Evolutionary conservation across 2,888 invertebrate genomes (phyloP).

Genomic region (Sceliomorpha sp.): DNA sequence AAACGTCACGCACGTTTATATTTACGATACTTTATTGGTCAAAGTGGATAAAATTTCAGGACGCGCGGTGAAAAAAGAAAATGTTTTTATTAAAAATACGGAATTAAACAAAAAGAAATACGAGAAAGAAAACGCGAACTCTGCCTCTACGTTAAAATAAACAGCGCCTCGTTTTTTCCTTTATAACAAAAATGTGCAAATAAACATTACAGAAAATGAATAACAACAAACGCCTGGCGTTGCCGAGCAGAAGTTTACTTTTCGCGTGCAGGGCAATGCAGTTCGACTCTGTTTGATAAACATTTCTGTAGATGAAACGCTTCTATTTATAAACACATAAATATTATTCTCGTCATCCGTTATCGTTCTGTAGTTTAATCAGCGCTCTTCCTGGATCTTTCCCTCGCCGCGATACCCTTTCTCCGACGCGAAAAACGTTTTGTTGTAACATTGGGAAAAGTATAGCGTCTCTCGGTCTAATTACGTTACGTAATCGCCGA

Average conservation of each 20-base stretch:
- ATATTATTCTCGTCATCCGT: constrained; percentile 40
- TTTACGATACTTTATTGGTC: constrained; percentile 30
- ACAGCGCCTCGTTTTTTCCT: constrained; percentile 33
- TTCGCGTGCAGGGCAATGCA: constrained; percentile 26
- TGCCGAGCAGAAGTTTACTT: constrained; percentile 31
- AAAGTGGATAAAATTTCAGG: constrained; percentile 24
- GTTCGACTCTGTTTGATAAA: constrained; percentile 38
- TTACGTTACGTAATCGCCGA: too few relatives aligned
- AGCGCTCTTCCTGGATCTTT: constrained; percentile 1
- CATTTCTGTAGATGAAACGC: constrained; percentile 49
- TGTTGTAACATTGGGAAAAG: too few relatives aligned
- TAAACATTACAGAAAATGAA: constrained; percentile 48
- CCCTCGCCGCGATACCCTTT: constrained; percentile 12
- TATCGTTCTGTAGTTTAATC: constrained; percentile 22
- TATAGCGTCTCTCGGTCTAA: too few relatives aligned
- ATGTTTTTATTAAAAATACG: constrained; percentile 17
- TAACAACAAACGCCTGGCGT: constrained; percentile 27
- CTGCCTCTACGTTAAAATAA: constrained; percentile 32
- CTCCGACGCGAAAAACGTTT: not conserved
- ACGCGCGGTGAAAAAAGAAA: constrained; percentile 28
- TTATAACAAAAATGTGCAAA: constrained; percentile 49
- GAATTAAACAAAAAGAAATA: too few relatives aligned
- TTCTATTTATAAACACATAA: constrained; percentile 54
- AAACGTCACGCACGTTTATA: constrained; percentile 8
- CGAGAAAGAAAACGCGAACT: not conserved